Evolutionary conservation across 2,113 vertebrate species (phyloP).

Genomic region (Phasianus colchicus): DNA sequence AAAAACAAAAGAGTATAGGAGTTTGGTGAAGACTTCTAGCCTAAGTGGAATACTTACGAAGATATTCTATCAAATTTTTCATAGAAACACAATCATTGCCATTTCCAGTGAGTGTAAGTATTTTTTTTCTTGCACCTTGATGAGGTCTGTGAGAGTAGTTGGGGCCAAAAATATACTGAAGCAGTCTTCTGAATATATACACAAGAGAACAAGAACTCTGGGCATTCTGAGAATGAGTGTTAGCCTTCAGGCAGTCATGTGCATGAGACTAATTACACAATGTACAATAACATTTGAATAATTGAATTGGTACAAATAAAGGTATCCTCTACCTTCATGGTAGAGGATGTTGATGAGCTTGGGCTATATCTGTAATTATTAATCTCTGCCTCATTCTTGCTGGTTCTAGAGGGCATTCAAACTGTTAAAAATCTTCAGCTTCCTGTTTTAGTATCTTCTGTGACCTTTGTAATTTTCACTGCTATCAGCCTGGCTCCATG

Average conservation of each 20-base stretch:
- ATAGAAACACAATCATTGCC: neutral
- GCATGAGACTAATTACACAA: neutral
- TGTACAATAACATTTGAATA: neutral
- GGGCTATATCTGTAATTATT: neutral
- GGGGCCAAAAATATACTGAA: neutral
- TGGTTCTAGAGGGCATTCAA: neutral
- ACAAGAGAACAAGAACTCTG: neutral
- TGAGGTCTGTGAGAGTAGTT: neutral
- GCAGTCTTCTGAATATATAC: neutral
- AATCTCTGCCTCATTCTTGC: neutral
- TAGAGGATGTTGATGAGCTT: neutral
- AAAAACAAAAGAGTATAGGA: neutral
- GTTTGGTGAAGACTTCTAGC: neutral
- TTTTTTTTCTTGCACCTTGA: neutral
- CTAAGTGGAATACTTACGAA: neutral
- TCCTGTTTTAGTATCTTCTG: neutral
- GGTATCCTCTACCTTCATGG: neutral
- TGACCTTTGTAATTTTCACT: neutral
- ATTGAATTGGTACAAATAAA: neutral
- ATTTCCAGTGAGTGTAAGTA: neutral
- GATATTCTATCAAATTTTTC: neutral
- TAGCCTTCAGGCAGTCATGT: neutral
- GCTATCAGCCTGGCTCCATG: neutral
- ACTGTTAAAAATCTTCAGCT: neutral
- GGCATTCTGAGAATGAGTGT: neutral